These are phyloP conservation scores for Lepilemur ruficaudatus DNA, from an alignment of 2,797 vertebrate species.

Conservation along the genomic window DNA sequence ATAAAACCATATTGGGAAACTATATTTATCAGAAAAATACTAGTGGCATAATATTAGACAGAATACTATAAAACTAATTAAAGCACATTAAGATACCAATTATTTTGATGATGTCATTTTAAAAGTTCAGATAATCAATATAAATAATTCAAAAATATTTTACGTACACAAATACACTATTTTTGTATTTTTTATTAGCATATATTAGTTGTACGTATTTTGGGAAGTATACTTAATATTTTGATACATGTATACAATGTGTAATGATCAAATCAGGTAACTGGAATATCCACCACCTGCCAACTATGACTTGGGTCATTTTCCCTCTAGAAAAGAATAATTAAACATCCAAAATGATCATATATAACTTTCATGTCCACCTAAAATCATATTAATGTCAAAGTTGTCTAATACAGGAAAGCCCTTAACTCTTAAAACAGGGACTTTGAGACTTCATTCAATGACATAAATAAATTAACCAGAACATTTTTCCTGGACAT, in stretches of 20 bases:
- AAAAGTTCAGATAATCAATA: not conserved
- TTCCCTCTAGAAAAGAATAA: not conserved
- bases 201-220: not conserved
- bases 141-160: not conserved
- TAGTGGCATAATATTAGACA: not conserved
- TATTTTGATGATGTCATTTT: not conserved
- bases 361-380: not conserved
- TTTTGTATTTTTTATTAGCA: not conserved
- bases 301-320: too few species aligned
- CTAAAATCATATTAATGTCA: not conserved
- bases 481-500: not conserved
- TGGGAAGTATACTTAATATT: too few species aligned
- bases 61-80: not conserved
- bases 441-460: not conserved
- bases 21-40: not conserved
- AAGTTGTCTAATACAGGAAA: not conserved
- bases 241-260: too few species aligned
- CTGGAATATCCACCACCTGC: too few species aligned
- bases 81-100: not conserved
- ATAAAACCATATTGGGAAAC: not conserved
- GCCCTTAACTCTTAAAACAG: not conserved
- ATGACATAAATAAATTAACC: not conserved
- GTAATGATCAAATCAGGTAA: too few species aligned
- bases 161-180: not conserved
- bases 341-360: not conserved